Evolutionary conservation across 1,140 invertebrate genomes (phyloP), one percentile per base, ranked within the genome.

Genomic region (Hypsibius dujardini): DNA sequence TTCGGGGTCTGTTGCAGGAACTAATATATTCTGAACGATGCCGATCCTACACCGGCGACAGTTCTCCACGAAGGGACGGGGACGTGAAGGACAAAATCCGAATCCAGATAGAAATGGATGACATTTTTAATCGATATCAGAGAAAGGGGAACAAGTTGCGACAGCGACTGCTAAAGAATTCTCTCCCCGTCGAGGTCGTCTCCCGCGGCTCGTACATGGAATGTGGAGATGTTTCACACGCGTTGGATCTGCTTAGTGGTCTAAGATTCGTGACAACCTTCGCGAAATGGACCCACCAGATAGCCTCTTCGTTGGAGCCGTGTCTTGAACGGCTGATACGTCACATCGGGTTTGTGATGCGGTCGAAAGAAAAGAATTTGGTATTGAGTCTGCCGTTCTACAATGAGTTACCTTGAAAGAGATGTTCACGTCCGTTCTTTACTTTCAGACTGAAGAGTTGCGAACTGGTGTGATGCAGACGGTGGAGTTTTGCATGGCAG

Each of bases 221-320:
- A 42, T 15, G 62, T 42, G 62, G 62, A 67, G 62, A 67, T 42
- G 62, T 67, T 12, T 67, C 62, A 42, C 42, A 12, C 3, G 62
- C 62, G 12, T 67, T 67, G 12, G 62, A 67, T 7, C 42, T 67
- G 42, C 42, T 67, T 12, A 42, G 45, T 12, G 3, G 62, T 67
- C 42, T 67, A 42, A 67, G 45, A 67, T 67, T 7, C 12, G 62
- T 45, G 12, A 67, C 12, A 7, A 42, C 12, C 42, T 67, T 12
- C 12, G 12, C 12, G 62, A 15, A 12, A 7, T 67, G 62, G 62
- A 67, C 62, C 3, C 12, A 12, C 3, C 62, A 67, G 62, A 67
- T 42, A 12, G 45, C 62, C 12, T 45, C 12, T 12, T 15, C 62
- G 12, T 45, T 67, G 62, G 62, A 67, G 12, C 42, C 62, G 12